Evolutionary conservation across 2,888 invertebrate species (phyloP), one percentile per base, ranked within the genome.

Genomic region (Ptychoptera albimana): DNA sequence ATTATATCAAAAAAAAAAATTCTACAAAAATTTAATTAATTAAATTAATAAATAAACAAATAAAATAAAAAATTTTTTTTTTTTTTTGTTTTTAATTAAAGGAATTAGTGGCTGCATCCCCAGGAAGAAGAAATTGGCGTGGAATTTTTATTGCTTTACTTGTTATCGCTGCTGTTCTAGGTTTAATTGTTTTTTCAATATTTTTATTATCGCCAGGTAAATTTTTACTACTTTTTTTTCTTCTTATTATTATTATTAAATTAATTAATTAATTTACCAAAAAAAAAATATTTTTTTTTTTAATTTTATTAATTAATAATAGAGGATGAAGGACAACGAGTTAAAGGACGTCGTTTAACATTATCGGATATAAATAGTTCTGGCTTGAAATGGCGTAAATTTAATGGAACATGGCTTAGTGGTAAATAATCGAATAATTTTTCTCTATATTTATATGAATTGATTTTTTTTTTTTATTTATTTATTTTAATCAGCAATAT

Each of bases 141-240:
- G 93, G 93, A 13, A 92, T 94, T 56, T 80, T 85, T 54, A 93
- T 92, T 53, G 91, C 92, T 0, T 70, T 92, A 49, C 72, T 92
- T 56, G 93, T 94, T 53, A 92, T 92, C 53, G 79, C 85, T 15
- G 81, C 84, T 30, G 89, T 92, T 32, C 77, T 88, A 54, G 85
- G 87, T 40, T 75, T 91, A 54, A 91, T 92, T 52, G 81, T 92
- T 52, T 82, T 88, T 68, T 89, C 92, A 55, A 89, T 94, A 58
- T 81, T 91, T 37, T 72, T 93, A 50, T 79, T 93, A 46, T 88
- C 89, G 11, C 92, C 92, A 5, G 71, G 61, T 60, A 49, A 55
- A 54, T 2, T 2, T 34, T 11, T 34, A 10, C 34, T 11, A 2
- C 34, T 15, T 11, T 9, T 37, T 8, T 8, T 37, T 37, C 8